Percentiles rank a stretch among this genome's conserved stretches.
Evolutionary conservation across 2,888 invertebrate genomes (phyloP).

Genomic region (Emesis furor): DNA sequence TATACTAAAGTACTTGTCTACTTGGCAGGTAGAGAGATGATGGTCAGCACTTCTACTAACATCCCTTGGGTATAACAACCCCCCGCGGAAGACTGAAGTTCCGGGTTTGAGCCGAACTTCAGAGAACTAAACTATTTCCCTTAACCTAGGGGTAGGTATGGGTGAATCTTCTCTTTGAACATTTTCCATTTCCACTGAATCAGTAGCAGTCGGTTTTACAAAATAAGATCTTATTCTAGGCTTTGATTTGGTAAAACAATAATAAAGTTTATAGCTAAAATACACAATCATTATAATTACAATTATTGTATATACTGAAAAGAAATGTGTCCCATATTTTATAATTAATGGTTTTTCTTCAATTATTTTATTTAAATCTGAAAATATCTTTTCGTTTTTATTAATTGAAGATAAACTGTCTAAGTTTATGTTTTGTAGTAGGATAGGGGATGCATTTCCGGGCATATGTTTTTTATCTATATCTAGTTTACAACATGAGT

Average conservation of each 20-base stretch:
- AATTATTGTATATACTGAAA: neutral
- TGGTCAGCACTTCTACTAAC: neutral
- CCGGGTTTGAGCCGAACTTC: constrained; percentile 3
- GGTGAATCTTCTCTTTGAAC: neutral
- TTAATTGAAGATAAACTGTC: neutral
- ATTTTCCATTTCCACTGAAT: neutral
- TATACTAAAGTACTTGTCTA: neutral
- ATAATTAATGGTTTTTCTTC: neutral
- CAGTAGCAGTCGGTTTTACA: constrained; percentile 8
- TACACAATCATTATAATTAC: neutral
- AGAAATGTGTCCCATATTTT: constrained; percentile 14
- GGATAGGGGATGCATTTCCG: neutral
- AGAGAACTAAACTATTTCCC: neutral
- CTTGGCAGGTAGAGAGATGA: neutral
- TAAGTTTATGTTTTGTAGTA: neutral
- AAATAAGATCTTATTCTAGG: neutral
- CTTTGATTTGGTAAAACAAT: neutral
- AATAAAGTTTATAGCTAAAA: neutral
- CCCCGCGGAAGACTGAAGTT: constrained; percentile 19
- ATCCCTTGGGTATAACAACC: constrained; percentile 5
- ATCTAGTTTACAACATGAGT: constrained; percentile 5
- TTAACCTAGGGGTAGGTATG: neutral
- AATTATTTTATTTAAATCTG: neutral
- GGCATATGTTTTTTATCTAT: neutral
- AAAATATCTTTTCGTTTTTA: constrained; percentile 1